phyloP scores from a whole-genome alignment of 2,113 vertebrate genomes.

The Dicaeum eximium region DNA sequence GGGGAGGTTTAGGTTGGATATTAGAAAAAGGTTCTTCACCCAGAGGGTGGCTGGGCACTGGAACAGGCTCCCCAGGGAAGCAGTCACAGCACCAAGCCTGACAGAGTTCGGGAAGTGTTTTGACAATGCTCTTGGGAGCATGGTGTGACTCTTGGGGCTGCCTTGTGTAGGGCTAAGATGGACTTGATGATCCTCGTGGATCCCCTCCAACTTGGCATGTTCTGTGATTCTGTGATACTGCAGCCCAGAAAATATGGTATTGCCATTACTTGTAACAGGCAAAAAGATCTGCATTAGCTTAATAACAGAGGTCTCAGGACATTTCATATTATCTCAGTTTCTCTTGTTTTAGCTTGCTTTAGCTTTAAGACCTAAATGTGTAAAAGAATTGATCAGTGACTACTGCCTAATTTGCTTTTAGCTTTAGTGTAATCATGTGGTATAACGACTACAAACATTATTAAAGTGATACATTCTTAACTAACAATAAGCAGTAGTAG shows the following conservation, averaged over 20 bases:
- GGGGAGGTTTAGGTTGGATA: not conserved
- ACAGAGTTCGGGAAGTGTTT: not conserved
- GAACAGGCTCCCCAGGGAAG: not conserved
- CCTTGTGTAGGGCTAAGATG: not conserved
- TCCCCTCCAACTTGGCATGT: not conserved
- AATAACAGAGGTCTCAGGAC: not conserved
- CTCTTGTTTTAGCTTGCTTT: not conserved
- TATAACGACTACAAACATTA: not conserved
- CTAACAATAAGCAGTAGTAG: not conserved
- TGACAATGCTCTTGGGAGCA: not conserved
- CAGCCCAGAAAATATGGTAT: not conserved
- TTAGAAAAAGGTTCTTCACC: not conserved
- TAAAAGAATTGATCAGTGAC: not conserved
- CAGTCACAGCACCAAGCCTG: not conserved
- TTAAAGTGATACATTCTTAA: not conserved
- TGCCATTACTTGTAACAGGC: not conserved
- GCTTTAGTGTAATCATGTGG: not conserved
- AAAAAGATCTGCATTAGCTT: not conserved
- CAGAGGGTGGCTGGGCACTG: accelerated
- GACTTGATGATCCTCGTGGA: not conserved
- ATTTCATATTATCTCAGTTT: not conserved
- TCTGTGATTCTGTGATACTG: not conserved
- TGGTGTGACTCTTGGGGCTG: not conserved
- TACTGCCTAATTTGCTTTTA: not conserved
- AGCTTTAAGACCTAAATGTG: not conserved